A percentile compares a stretch with the other conserved stretches of the same genome.
These are phyloP conservation scores for Branchellion lobata DNA, from an alignment of 2,888 invertebrate species.

Conservation along the genomic window DNA sequence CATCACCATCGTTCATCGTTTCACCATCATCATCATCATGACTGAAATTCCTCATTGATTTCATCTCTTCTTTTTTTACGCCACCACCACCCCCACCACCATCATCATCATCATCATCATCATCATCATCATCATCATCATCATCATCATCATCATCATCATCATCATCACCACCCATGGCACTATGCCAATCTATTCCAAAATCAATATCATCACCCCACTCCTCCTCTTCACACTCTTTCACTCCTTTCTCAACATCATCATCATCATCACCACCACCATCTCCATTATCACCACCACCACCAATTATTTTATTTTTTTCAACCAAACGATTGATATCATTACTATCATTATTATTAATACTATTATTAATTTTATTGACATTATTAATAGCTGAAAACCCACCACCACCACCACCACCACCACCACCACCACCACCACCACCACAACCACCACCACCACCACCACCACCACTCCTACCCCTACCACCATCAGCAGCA, in stretches of 20 bases:
- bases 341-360: neutral
- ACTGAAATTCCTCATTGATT: too few relatives aligned
- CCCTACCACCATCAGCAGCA: neutral
- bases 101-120: slow-evolving; percentile 20
- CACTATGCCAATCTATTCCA: neutral
- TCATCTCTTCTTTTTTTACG: too few relatives aligned
- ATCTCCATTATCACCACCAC: neutral
- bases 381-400: neutral
- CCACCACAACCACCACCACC: neutral
- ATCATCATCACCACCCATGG: slow-evolving; percentile 20
- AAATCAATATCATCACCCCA: neutral
- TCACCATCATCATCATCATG: neutral
- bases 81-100: slow-evolving; percentile 7
- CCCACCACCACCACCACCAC: neutral
- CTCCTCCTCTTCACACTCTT: too few relatives aligned
- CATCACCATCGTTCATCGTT: neutral
- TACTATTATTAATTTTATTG: neutral
- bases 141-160: slow-evolving; percentile 38
- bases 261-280: slow-evolving; percentile 16
- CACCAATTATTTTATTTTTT: neutral
- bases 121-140: slow-evolving; percentile 24
- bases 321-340: neutral
- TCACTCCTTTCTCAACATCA: neutral
- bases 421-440: neutral
- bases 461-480: neutral